Percentiles rank a stretch among this genome's conserved stretches.
Evolutionary conservation across 2,113 vertebrate genomes (phyloP).

Genomic region (Zingel zingel): DNA sequence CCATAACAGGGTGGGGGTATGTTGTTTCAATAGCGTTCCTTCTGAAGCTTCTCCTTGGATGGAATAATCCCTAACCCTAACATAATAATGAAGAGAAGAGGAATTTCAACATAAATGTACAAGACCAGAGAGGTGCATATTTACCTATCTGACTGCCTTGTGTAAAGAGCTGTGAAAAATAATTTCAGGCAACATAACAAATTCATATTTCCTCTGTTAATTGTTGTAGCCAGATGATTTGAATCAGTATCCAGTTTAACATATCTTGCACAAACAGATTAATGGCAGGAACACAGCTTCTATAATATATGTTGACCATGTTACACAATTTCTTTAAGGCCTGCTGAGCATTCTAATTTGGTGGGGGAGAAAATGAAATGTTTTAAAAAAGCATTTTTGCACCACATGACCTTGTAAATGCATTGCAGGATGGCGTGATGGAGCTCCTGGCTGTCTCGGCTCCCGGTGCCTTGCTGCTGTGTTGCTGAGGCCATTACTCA

Average conservation of each 20-base stretch:
- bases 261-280: slow-evolving; percentile 53
- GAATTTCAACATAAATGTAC: not conserved
- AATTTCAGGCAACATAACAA: slow-evolving; percentile 25
- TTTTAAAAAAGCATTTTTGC: slow-evolving; percentile 58
- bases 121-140: not conserved
- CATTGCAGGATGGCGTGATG: slow-evolving; percentile 34
- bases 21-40: not conserved
- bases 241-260: slow-evolving; percentile 31
- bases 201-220: slow-evolving; percentile 35
- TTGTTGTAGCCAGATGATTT: slow-evolving; percentile 10
- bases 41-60: not conserved
- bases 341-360: slow-evolving; percentile 65
- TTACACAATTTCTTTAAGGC: slow-evolving; percentile 64
- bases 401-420: slow-evolving; percentile 66
- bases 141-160: not conserved
- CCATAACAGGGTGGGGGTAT: too few species aligned
- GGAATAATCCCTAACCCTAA: not conserved
- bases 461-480: slow-evolving; percentile 43
- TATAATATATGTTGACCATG: slow-evolving; percentile 51
- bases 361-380: slow-evolving; percentile 21
- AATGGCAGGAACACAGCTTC: slow-evolving; percentile 57
- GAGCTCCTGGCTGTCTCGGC: slow-evolving; percentile 45
- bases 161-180: slow-evolving; percentile 36
- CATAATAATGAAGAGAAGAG: not conserved
- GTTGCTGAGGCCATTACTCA: slow-evolving; percentile 75